A percentile compares a stretch with the other conserved stretches of the same genome.
These are phyloP conservation scores for Scomber japonicus DNA, from an alignment of 2,113 vertebrate genomes.

Conservation along the genomic window DNA sequence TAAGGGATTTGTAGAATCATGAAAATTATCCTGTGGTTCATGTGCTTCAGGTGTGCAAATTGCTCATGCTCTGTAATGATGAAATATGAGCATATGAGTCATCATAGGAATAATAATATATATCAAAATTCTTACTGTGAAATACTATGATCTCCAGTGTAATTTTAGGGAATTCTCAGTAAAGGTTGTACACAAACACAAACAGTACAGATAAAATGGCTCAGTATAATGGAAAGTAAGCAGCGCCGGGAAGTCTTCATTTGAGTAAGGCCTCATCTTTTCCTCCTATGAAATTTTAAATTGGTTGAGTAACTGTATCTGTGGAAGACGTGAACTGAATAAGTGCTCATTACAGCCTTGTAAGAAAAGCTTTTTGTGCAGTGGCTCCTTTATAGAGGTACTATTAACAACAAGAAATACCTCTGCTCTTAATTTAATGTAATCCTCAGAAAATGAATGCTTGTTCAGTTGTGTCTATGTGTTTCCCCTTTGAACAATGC, in stretches of 20 bases:
- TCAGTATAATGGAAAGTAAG: not conserved
- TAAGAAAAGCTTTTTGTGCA: not conserved
- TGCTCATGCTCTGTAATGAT: not conserved
- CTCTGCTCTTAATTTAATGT: too few species aligned
- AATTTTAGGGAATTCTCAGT: not conserved
- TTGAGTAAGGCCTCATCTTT: not conserved
- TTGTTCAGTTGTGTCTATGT: conserved; percentile 4
- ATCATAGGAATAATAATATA: not conserved
- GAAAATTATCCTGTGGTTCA: not conserved
- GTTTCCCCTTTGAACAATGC: not conserved
- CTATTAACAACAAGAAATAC: not conserved
- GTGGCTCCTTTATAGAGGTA: not conserved
- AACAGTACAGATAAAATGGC: not conserved
- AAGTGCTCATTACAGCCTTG: conserved; percentile 4
- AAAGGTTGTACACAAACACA: not conserved
- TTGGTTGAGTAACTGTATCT: conserved; percentile 13
- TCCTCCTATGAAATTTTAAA: conserved; percentile 25
- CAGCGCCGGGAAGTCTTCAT: not conserved
- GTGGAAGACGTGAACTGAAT: not conserved
- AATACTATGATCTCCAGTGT: not conserved
- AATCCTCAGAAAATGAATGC: not conserved
- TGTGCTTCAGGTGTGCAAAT: not conserved
- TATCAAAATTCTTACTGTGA: too few species aligned
- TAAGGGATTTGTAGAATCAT: not conserved
- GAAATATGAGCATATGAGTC: not conserved